phyloP scores from a whole-genome alignment of 2,888 invertebrate genomes.

The Leptinotarsa tumamoca region DNA sequence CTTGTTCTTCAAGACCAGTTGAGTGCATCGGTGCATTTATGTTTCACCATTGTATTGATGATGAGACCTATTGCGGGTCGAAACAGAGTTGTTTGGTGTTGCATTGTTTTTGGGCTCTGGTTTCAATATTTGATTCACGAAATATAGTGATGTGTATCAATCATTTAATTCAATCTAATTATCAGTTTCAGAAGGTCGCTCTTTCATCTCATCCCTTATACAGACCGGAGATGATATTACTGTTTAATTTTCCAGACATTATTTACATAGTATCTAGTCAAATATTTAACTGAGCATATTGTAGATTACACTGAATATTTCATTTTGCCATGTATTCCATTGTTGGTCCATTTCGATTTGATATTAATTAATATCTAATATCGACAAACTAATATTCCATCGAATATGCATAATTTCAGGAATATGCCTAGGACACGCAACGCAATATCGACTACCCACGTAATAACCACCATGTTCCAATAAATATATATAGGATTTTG shows the following conservation, averaged over 20 bases:
- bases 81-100: too few relatives aligned
- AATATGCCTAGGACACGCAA: background rate
- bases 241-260: background rate
- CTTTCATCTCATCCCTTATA: too few relatives aligned
- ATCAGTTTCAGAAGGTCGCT: too few relatives aligned
- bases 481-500: background rate
- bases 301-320: background rate
- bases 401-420: slow-evolving; percentile 25
- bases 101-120: too few relatives aligned
- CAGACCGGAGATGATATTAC: background rate
- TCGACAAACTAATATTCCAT: slow-evolving; percentile 26
- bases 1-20: too few relatives aligned
- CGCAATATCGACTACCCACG: slow-evolving; percentile 9
- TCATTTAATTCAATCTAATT: too few relatives aligned
- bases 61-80: too few relatives aligned
- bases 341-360: slow-evolving; percentile 25
- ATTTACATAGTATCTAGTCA: background rate
- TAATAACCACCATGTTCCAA: background rate
- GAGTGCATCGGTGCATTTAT: too few relatives aligned
- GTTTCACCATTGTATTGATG: too few relatives aligned
- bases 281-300: slow-evolving; percentile 11
- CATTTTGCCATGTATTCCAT: slow-evolving; percentile 8
- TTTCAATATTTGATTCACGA: too few relatives aligned
- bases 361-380: slow-evolving; percentile 33
- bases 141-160: too few relatives aligned